Conservation (phyloP, 2,113 vertebrate genomes). For the Oreochromis spilurus region DNA sequence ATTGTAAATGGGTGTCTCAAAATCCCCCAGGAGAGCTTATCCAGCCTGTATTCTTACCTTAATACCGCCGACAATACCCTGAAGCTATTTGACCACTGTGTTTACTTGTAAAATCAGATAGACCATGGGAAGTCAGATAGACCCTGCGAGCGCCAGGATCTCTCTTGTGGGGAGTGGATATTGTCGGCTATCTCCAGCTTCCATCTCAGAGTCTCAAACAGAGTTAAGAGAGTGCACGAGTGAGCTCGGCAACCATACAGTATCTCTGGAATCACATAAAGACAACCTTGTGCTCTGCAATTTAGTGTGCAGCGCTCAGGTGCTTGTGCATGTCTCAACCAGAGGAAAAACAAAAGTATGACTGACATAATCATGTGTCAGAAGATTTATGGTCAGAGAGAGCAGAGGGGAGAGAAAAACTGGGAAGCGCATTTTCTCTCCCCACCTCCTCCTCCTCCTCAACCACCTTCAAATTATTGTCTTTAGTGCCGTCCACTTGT, state of each 20-base stretch:
- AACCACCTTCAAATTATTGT: constrained; percentile 64
- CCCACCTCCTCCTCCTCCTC: constrained; percentile 41
- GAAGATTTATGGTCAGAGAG: constrained; percentile 75
- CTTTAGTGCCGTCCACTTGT: constrained; percentile 61
- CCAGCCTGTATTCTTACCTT: constrained; percentile 30
- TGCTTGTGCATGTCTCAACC: constrained; percentile 77
- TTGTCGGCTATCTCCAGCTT: constrained; percentile 59
- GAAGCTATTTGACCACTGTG: constrained; percentile 60
- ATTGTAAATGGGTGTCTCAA: constrained; percentile 29
- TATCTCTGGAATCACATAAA: constrained; percentile 70
- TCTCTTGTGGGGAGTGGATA: constrained; percentile 67
- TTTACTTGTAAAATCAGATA: constrained; percentile 70
- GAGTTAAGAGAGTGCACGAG: constrained; percentile 64
- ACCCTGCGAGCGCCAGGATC: constrained; percentile 49
- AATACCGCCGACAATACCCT: constrained; percentile 52
- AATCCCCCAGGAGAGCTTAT: constrained; percentile 16
- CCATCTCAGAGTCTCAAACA: constrained; percentile 53
- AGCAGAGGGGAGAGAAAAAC: constrained; percentile 53
- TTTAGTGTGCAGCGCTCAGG: constrained; percentile 67
- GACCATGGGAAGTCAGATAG: constrained; percentile 67
- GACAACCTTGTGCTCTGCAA: constrained; percentile 71
- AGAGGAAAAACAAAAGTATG: constrained; percentile 74
- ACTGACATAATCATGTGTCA: constrained; percentile 77
- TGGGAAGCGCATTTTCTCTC: constrained; percentile 50
- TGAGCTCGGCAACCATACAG: constrained; percentile 55